Percentiles rank a stretch among this genome's conserved stretches.
phyloP scores from a whole-genome alignment of 2,888 invertebrate genomes.

The Stenichneumon culpator region DNA sequence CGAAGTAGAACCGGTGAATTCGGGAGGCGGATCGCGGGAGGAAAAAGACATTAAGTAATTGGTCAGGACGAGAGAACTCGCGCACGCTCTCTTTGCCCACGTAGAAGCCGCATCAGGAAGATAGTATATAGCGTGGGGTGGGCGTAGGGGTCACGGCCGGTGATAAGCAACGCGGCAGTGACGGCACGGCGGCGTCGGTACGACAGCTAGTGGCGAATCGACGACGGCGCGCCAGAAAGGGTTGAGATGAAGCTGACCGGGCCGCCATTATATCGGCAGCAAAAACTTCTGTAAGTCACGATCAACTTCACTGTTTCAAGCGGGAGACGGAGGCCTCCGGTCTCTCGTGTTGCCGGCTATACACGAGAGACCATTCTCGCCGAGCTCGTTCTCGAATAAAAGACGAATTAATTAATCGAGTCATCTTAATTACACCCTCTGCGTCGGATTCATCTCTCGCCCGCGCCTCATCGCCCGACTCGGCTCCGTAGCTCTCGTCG shows the following conservation, averaged over 20 bases:
- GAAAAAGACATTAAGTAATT: slow-evolving; percentile 48
- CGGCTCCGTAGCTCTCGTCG: slow-evolving; percentile 45
- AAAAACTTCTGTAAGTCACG: background rate
- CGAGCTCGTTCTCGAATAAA: slow-evolving; percentile 69
- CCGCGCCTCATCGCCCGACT: slow-evolving; percentile 34
- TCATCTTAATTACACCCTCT: slow-evolving; percentile 77
- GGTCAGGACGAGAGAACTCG: slow-evolving; percentile 37
- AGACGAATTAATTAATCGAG: slow-evolving; percentile 82
- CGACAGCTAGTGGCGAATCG: slow-evolving; percentile 69
- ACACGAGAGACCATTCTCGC: background rate
- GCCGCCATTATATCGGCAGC: background rate
- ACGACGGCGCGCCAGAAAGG: slow-evolving; percentile 49
- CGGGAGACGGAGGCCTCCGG: background rate
- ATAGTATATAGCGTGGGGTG: slow-evolving; percentile 61
- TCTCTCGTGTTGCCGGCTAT: background rate
- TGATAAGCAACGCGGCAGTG: slow-evolving; percentile 56
- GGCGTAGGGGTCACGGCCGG: slow-evolving; percentile 78
- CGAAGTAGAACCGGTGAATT: slow-evolving; percentile 4
- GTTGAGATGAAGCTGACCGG: slow-evolving; percentile 8
- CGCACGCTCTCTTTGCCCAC: slow-evolving; percentile 39
- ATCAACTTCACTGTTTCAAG: slow-evolving; percentile 4
- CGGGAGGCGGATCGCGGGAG: slow-evolving; percentile 23
- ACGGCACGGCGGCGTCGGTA: slow-evolving; percentile 55
- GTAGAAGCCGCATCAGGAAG: slow-evolving; percentile 29
- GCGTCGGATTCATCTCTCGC: slow-evolving; percentile 65